Evolutionary conservation across 2,888 invertebrate genomes (phyloP), one percentile per base, ranked within the genome.

Genomic region (Ectobius pallidus): DNA sequence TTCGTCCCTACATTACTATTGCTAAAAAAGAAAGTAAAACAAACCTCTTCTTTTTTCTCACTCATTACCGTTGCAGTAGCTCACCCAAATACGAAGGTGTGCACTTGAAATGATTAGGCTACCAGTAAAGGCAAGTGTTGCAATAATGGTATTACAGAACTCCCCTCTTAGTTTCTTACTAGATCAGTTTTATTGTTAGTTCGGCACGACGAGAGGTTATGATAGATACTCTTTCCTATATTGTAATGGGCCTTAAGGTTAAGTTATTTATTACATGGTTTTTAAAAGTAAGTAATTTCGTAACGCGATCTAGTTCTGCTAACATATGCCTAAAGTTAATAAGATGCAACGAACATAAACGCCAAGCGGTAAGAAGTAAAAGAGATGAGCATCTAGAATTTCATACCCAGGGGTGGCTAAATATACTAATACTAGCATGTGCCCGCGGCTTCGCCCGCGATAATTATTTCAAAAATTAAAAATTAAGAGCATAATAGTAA

Each of bases 1-100:
- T 30, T 30, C 58, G 27, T 58, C 27, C 58, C 25, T 2, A 25
- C 32, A 58, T 46, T 11, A 25, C n/a, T n/a, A n/a, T n/a, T 30
- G 58, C 14, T 30, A 58, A 58, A 30, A 30, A 55, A 55, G 11
- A 55, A 55, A 55, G 58, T 34, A 34, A 34, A 34, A 34, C 11
- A 11, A 34, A 34, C 34, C 6, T 34, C n/a, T n/a, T n/a, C n/a
- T n/a, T n/a, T n/a, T n/a, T 25, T 52, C 22, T 14, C 14, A 22
- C 52, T n/a, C 58, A 30, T 58, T 30, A 30, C n/a, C 58, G 27
- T 58, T 58, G 27, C 30, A 58, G 58, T 58, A 58, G 58, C 58
- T 30, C n/a, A n/a, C n/a, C 30, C 52, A 2, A 58, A 58, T 30
- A 58, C 16, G 58, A 58, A 58, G 58, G 30, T 25, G 30, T 58